Base-by-base conservation (phyloP, 1,140 invertebrate species). In the Habropoda laboriosa region DNA sequence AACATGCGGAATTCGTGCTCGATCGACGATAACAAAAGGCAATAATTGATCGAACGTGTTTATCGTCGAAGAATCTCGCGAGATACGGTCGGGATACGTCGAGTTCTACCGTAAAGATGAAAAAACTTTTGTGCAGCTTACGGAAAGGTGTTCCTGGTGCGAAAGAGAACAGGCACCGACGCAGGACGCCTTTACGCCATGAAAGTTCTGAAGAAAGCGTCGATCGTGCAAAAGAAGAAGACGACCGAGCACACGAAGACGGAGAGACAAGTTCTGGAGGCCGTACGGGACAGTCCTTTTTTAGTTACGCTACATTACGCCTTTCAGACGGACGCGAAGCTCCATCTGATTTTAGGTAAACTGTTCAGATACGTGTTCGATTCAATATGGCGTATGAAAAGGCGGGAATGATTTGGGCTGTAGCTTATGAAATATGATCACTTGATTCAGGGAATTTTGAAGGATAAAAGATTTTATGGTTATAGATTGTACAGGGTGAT, bases 241-340 rank as follows among this genome's bases (percentile, higher is more conserved):
- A 98, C 97, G 35, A 96, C 98, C 0, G 98, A 99, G 90, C 98
- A 99, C 92, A 98, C 97, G 12, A 96, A 97, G 93, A 98, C 97
- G 1, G 98, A 99, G 91, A 93, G 98, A 92, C 95, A 96, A 93
- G 97, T 98, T 35, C 92, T 99, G 70, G 97, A 98, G 92, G 96
- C 97, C 53, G 96, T 99, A 27, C 94, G 97, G 74, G 96, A 97
- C 84, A 96, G 96, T 91, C 98, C 97, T 7, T 99, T 99, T 92
- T 94, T 99, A 68, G 97, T 98, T 80, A 98, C 97, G 18, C 93
- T 99, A 58, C 97, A 98, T 91, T 99, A 99, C 91, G 98, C 98
- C 86, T 99, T 99, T 94, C 98, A 99, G 93, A 98, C 97, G 10
- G 96, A 98, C 80, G 95, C 97, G 13, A 98, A 98, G 93, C 94